These are phyloP conservation scores for Dioctria linearis DNA, from an alignment of 2,888 invertebrate genomes.

Conservation along the genomic window DNA sequence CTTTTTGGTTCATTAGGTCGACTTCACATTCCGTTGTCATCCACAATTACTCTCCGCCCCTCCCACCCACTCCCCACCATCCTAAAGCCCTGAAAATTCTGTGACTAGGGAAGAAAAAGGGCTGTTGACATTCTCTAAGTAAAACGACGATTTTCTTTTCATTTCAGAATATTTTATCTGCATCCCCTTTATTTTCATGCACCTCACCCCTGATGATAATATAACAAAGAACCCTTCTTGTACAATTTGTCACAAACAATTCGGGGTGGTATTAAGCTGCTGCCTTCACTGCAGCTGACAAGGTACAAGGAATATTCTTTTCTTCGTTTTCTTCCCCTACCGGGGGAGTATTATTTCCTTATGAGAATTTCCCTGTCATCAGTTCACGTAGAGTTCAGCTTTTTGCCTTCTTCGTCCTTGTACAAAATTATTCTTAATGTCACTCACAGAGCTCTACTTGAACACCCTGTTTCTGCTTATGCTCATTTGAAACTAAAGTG, in stretches of 20 bases:
- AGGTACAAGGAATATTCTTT: conserved; percentile 10
- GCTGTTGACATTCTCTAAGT: background rate
- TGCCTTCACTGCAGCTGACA: conserved; percentile 40
- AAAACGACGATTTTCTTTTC: conserved; percentile 7
- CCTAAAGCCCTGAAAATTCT: background rate
- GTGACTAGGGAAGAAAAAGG: background rate
- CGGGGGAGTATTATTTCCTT: background rate
- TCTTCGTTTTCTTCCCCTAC: background rate
- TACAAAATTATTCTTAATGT: background rate
- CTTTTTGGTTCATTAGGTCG: conserved; percentile 36
- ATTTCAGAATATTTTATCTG: background rate
- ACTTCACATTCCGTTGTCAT: conserved; percentile 27
- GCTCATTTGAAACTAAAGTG: background rate
- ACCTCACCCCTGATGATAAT: background rate
- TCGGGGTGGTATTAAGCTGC: background rate
- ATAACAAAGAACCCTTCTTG: conserved; percentile 1
- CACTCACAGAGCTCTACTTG: background rate
- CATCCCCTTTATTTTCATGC: background rate
- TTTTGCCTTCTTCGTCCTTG: background rate
- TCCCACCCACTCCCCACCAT: background rate
- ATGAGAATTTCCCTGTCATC: background rate
- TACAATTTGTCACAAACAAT: conserved; percentile 37
- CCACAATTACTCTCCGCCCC: conserved; percentile 3
- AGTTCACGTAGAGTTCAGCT: background rate
- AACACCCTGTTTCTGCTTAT: conserved; percentile 15